Evolutionary conservation across 2,113 vertebrate species (phyloP), one percentile per base, ranked within the genome.

Genomic region (Thermophis baileyi): DNA sequence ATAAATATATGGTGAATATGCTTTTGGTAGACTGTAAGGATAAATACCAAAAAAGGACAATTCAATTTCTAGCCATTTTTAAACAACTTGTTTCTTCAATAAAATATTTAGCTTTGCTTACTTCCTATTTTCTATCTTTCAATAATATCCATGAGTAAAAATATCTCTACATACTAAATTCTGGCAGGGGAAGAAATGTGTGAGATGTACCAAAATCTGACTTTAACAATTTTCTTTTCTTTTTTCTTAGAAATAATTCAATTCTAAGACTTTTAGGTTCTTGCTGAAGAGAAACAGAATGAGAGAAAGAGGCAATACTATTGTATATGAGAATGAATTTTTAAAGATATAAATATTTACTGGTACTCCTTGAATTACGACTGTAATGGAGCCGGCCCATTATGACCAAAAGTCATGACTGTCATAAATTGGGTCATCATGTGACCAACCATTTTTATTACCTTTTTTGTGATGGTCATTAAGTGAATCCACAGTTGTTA

Each of bases 81-180:
- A 95, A 88, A 96, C 50, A 97, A 96, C 90, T 85, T 87, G 90
- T 93, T 95, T 91, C 5, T 60, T 46, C 6, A 53, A 44, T 87
- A 49, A 60, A 57, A 49, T 27, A 35, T 49, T 11, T 87, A 93
- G 46, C 90, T 95, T 93, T 89, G 40, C 92, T 44, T 9, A 22
- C 3, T 81, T 81, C 6, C 53, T 51, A 60, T 11, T 50, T 60
- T 35, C 8, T 35, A n/a, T 95, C 89, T 57, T 85, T 60, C 69
- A 94, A 20, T 22, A 89, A 30, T n/a, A 92, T 74, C 25, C 14
- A 51, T 94, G 88, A 69, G 50, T 91, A 11, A 60, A 94, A 74
- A 92, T n/a, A 92, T 87, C 94, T 94, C n/a, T 20, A 91, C 35
- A 93, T 57, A 92, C 30, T 89, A 95, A 95, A 93, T 86, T 25